These are phyloP conservation scores for Muscidifurax raptorellus DNA, from an alignment of 1,140 invertebrate genomes.

Conservation along the genomic window DNA sequence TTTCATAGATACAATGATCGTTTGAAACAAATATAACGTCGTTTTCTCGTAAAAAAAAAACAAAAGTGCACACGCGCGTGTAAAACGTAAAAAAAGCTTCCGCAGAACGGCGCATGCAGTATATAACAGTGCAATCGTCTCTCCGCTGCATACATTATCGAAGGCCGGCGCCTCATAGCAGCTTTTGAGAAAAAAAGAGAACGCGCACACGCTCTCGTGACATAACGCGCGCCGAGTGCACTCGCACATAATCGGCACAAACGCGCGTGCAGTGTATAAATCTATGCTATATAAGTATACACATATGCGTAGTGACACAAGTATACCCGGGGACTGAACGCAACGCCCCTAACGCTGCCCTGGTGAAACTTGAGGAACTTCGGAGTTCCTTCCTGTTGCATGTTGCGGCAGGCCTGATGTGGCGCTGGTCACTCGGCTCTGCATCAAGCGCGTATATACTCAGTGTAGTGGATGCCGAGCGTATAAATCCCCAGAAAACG, in stretches of 20 bases:
- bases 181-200: not conserved
- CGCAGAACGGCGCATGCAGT: too few species aligned
- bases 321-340: conserved; percentile 74
- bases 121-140: too few species aligned
- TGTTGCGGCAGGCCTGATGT: conserved; percentile 49
- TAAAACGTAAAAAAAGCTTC: too few species aligned
- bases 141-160: too few species aligned
- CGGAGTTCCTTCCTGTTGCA: conserved; percentile 75
- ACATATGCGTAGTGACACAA: not conserved
- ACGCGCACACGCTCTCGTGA: not conserved
- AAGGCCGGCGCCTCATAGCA: not conserved
- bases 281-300: too few species aligned
- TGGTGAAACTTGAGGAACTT: conserved; percentile 74
- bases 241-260: too few species aligned
- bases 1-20: too few species aligned
- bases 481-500: too few species aligned
- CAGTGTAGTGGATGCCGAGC: too few species aligned
- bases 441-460: not conserved
- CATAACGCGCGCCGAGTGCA: not conserved
- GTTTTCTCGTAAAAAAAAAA: too few species aligned
- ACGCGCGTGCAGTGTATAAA: not conserved
- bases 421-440: not conserved
- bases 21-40: too few species aligned
- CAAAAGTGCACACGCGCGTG: too few species aligned
- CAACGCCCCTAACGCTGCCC: conserved; percentile 73